Percentiles rank a stretch among this genome's conserved stretches.
Conservation (phyloP, 2,113 vertebrate genomes). For the Entosphenus tridentatus region DNA sequence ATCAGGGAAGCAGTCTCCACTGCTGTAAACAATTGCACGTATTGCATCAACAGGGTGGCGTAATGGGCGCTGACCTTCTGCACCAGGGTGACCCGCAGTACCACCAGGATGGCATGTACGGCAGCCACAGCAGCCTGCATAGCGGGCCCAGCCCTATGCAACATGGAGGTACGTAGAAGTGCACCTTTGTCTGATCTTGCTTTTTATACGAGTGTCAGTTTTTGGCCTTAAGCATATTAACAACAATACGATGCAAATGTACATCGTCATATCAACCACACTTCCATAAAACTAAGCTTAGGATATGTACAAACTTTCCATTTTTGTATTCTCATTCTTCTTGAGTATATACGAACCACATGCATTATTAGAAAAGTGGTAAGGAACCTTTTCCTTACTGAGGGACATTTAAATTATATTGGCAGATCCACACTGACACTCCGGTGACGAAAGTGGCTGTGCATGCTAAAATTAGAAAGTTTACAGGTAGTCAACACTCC, state of each 20-base stretch:
- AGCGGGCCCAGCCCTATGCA: background rate
- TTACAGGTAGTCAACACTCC: too few species aligned
- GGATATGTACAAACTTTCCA: too few species aligned
- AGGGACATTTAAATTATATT: too few species aligned
- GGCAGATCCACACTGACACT: too few species aligned
- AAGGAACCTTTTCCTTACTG: too few species aligned
- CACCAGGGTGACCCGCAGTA: background rate
- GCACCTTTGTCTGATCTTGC: background rate
- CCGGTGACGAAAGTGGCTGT: too few species aligned
- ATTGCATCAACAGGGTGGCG: background rate
- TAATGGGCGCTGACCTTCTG: constrained; percentile 2
- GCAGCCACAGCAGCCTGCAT: constrained; percentile 4
- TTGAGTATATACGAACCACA: too few species aligned
- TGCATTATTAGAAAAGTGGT: too few species aligned
- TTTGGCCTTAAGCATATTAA: background rate
- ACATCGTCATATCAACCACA: constrained; percentile 21
- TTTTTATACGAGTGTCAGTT: background rate
- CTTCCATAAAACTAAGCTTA: constrained; percentile 10
- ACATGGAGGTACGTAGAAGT: background rate
- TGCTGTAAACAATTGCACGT: too few species aligned
- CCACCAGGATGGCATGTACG: constrained; percentile 1
- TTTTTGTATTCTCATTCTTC: too few species aligned
- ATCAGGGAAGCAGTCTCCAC: too few species aligned
- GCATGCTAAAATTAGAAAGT: too few species aligned
- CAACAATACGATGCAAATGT: constrained; percentile 19